These are phyloP conservation scores for Poeciliopsis paucimaculata DNA, from an alignment of 2,797 vertebrate species.

Conservation along the genomic window DNA sequence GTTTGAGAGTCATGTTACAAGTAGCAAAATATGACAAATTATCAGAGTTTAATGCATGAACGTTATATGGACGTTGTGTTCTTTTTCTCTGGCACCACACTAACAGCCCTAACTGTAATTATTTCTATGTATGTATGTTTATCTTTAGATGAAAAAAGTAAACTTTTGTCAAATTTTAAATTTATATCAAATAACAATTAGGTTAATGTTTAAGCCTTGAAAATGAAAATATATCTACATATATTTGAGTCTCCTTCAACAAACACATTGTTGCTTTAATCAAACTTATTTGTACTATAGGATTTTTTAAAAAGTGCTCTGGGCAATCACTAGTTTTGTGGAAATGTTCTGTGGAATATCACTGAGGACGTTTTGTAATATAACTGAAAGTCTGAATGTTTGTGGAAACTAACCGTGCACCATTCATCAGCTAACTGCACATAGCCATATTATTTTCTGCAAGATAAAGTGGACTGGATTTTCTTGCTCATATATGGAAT, in stretches of 20 bases:
- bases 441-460: constrained; percentile 56
- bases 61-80: constrained; percentile 81
- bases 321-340: not conserved
- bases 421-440: constrained; percentile 65
- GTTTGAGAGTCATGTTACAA: constrained; percentile 84
- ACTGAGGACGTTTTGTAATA: constrained; percentile 67
- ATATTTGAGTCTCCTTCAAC: not conserved
- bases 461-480: constrained; percentile 43
- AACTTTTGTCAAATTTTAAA: constrained; percentile 69
- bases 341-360: constrained; percentile 37
- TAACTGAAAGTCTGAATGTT: constrained; percentile 62
- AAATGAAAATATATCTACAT: not conserved
- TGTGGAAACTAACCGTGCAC: constrained; percentile 61
- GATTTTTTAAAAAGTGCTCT: not conserved
- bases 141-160: constrained; percentile 75
- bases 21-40: constrained; percentile 85
- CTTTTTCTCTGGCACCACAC: constrained; percentile 81
- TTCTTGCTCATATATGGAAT: constrained; percentile 32
- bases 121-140: constrained; percentile 82
- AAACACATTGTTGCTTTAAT: not conserved
- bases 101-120: constrained; percentile 83
- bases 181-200: not conserved
- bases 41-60: constrained; percentile 79
- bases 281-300: not conserved
- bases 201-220: not conserved